Conservation (phyloP, 2,888 invertebrate genomes). For the Campopleginae sp. region DNA sequence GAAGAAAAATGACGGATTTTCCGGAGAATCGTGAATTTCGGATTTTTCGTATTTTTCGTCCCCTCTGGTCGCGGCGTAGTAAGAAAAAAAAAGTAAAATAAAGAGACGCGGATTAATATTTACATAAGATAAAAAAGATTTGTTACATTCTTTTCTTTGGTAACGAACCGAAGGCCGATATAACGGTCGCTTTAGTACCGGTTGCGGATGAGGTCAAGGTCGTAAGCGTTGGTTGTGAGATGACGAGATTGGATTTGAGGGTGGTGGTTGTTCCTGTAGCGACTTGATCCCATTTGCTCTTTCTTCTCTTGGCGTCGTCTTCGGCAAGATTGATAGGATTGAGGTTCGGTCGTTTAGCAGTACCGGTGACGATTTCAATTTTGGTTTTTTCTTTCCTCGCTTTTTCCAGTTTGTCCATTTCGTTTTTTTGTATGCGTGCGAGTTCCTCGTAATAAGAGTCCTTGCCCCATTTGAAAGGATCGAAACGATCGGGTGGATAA, state of each 20-base stretch:
- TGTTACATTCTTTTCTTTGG: slow-evolving; percentile 89
- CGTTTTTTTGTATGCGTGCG: slow-evolving; percentile 94
- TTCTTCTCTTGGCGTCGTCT: slow-evolving; percentile 91
- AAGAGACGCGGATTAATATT: slow-evolving; percentile 60
- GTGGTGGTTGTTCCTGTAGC: slow-evolving; percentile 87
- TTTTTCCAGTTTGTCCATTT: slow-evolving; percentile 96
- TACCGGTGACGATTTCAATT: slow-evolving; percentile 93
- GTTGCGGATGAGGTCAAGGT: slow-evolving; percentile 92
- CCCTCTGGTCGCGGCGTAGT: neutral
- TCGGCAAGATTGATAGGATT: slow-evolving; percentile 80
- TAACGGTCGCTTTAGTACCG: slow-evolving; percentile 96
- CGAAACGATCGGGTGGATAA: slow-evolving; percentile 96
- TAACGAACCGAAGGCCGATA: slow-evolving; percentile 96
- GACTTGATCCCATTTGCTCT: slow-evolving; percentile 97
- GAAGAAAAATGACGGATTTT: neutral
- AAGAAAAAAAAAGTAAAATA: slow-evolving; percentile 11
- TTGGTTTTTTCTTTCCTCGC: slow-evolving; percentile 88
- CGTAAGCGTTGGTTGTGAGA: slow-evolving; percentile 90
- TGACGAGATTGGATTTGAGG: slow-evolving; percentile 89
- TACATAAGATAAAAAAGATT: slow-evolving; percentile 73
- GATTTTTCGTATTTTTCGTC: neutral
- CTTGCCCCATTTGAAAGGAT: slow-evolving; percentile 95
- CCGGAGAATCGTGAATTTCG: neutral
- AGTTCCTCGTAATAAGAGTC: slow-evolving; percentile 97
- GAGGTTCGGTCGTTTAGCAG: slow-evolving; percentile 86